Percentiles rank a stretch among this genome's conserved stretches.
These are phyloP conservation scores for Hemistola chrysoprasaria DNA, from an alignment of 2,888 invertebrate genomes.

Conservation along the genomic window DNA sequence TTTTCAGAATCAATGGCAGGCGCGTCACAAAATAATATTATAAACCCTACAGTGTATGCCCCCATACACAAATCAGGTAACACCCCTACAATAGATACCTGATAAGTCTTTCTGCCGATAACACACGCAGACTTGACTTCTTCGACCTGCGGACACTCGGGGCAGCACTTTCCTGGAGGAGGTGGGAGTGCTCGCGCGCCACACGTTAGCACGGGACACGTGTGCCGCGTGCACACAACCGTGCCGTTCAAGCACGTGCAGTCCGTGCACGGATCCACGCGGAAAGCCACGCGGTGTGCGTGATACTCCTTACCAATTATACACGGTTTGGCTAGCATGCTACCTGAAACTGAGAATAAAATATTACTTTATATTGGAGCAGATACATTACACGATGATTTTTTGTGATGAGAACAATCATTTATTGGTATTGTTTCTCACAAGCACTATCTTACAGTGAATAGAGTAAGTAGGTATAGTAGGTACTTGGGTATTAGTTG, in stretches of 20 bases:
- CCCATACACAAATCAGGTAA: no score
- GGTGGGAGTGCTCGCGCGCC: constrained; percentile 88
- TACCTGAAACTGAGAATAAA: constrained; percentile 62
- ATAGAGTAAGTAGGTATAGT: no score
- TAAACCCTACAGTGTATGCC: no score
- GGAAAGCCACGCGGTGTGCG: constrained; percentile 84
- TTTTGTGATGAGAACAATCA: no score
- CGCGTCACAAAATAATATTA: no score
- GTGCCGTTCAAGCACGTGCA: constrained; percentile 93
- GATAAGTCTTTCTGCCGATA: constrained; percentile 84
- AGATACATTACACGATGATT: no score
- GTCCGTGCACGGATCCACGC: constrained; percentile 89
- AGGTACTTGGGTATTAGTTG: no score
- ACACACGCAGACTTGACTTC: constrained; percentile 87
- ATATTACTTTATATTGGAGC: no score
- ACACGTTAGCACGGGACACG: constrained; percentile 95
- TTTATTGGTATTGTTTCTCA: no score
- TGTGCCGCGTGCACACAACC: constrained; percentile 88
- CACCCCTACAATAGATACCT: no score
- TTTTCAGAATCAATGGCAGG: no score
- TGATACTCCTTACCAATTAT: constrained; percentile 87
- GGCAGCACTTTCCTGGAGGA: constrained; percentile 87
- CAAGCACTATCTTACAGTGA: no score
- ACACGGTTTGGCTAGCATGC: constrained; percentile 78
- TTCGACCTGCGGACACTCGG: constrained; percentile 87